Conservation (phyloP, 2,797 vertebrate genomes). For the Eremophila alpestris region DNA sequence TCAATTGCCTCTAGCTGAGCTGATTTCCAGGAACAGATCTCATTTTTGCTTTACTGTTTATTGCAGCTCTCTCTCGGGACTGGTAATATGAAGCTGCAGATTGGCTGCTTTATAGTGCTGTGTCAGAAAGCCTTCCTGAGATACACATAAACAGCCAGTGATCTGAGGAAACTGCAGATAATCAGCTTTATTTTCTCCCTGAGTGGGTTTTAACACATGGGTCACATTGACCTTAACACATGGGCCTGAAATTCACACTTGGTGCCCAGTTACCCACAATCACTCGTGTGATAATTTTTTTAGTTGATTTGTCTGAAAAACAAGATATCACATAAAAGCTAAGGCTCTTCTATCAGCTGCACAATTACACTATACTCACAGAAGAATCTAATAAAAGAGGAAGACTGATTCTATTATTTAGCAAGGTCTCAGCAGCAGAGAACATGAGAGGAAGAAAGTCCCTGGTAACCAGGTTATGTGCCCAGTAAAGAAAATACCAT, state of each 20-base stretch:
- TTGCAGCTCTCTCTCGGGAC: neutral
- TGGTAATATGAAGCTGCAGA: neutral
- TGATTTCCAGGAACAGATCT: conserved; percentile 7
- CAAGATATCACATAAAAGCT: neutral
- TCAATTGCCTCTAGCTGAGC: neutral
- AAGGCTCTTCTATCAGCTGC: neutral
- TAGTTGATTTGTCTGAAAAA: conserved; percentile 63
- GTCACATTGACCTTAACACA: conserved; percentile 80
- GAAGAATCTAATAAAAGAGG: neutral
- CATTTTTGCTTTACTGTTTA: conserved; percentile 7
- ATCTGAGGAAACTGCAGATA: neutral
- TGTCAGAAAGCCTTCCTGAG: neutral
- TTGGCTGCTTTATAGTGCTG: neutral
- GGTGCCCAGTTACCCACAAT: conserved; percentile 71
- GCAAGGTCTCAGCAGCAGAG: neutral
- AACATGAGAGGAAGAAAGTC: neutral
- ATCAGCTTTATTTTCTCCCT: conserved; percentile 35
- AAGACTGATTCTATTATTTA: neutral
- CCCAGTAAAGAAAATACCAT: neutral
- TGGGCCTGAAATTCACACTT: conserved; percentile 63
- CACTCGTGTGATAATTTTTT: conserved; percentile 74
- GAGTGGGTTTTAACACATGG: conserved; percentile 82
- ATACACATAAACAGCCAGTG: neutral
- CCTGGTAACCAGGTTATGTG: neutral
- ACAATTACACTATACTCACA: neutral